Percentiles rank a stretch among this genome's conserved stretches.
phyloP scores from a whole-genome alignment of 2,888 invertebrate species.

The Dorcus hopei region DNA sequence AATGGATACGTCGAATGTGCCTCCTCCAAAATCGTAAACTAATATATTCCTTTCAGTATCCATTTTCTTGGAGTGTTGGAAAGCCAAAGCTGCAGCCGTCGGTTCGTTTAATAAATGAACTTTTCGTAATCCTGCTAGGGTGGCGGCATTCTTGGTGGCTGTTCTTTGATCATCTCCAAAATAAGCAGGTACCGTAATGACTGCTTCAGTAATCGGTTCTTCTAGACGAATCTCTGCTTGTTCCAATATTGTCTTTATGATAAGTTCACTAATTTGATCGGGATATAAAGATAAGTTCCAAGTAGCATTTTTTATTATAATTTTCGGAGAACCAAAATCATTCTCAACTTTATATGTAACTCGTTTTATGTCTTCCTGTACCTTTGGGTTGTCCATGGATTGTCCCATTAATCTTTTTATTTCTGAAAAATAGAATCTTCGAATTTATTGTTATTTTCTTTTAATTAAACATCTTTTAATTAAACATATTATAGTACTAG shows the following conservation, averaged over 20 bases:
- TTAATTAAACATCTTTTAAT: too few species aligned
- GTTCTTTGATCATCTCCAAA: slow-evolving; percentile 31
- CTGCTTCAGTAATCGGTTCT: slow-evolving; percentile 23
- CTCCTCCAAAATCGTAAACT: slow-evolving; percentile 33
- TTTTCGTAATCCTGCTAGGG: slow-evolving; percentile 27
- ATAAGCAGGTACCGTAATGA: slow-evolving; percentile 35
- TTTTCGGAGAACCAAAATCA: slow-evolving; percentile 21
- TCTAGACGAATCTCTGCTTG: slow-evolving; percentile 21
- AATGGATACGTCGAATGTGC: slow-evolving; percentile 33
- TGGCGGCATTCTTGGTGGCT: slow-evolving; percentile 31
- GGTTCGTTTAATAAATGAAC: slow-evolving; percentile 30
- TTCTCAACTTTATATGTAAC: slow-evolving; percentile 26
- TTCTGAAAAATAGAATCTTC: slow-evolving; percentile 22
- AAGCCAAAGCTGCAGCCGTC: slow-evolving; percentile 31
- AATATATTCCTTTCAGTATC: slow-evolving; percentile 19
- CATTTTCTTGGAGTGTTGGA: slow-evolving; percentile 19
- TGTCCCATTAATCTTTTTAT: slow-evolving; percentile 32
- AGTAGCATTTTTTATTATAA: slow-evolving; percentile 13
- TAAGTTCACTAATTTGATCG: slow-evolving; percentile 25
- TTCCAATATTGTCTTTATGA: slow-evolving; percentile 24
- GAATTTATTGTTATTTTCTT: too few species aligned
- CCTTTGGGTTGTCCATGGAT: slow-evolving; percentile 24
- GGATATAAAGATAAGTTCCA: slow-evolving; percentile 19
- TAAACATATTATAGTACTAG: too few species aligned
- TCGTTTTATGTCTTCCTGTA: slow-evolving; percentile 26